These are phyloP conservation scores for Gonioctena quinquepunctata DNA, from an alignment of 1,140 invertebrate genomes.

Conservation along the genomic window DNA sequence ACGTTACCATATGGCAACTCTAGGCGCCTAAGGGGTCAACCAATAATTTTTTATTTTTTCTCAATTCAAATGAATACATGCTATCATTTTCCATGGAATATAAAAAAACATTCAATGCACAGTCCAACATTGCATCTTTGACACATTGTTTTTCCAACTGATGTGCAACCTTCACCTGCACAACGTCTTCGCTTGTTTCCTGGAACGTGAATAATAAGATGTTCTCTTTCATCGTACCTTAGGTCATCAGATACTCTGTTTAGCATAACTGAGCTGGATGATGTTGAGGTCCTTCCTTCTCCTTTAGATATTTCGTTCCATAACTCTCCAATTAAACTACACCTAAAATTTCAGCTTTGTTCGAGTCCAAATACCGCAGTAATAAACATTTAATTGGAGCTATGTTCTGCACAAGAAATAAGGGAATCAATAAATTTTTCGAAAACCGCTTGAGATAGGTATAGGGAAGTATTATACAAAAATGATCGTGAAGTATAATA, in stretches of 20 bases:
- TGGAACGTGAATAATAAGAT: neutral
- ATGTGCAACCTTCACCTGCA: slow-evolving; percentile 14
- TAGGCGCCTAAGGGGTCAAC: neutral
- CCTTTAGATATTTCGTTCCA: neutral
- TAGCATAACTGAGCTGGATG: neutral
- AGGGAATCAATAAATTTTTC: no score
- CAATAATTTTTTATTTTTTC: neutral
- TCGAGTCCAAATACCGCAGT: no score
- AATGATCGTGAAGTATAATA: no score
- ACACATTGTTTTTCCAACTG: slow-evolving; percentile 1
- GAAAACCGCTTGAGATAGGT: no score
- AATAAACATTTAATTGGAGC: no score
- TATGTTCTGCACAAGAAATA: no score
- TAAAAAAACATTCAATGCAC: slow-evolving; percentile 11
- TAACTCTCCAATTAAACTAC: slow-evolving; percentile 26
- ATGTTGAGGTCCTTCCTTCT: slow-evolving; percentile 4
- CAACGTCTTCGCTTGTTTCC: slow-evolving; percentile 1
- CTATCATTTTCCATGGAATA: slow-evolving; percentile 4
- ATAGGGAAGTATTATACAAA: no score
- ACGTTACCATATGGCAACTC: neutral
- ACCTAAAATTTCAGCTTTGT: no score
- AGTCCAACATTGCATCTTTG: slow-evolving; percentile 13
- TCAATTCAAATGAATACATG: neutral
- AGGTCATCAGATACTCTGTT: slow-evolving; percentile 5
- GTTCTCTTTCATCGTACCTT: neutral